phyloP scores from a whole-genome alignment of 2,888 invertebrate genomes.

The Endotricha flammealis region DNA sequence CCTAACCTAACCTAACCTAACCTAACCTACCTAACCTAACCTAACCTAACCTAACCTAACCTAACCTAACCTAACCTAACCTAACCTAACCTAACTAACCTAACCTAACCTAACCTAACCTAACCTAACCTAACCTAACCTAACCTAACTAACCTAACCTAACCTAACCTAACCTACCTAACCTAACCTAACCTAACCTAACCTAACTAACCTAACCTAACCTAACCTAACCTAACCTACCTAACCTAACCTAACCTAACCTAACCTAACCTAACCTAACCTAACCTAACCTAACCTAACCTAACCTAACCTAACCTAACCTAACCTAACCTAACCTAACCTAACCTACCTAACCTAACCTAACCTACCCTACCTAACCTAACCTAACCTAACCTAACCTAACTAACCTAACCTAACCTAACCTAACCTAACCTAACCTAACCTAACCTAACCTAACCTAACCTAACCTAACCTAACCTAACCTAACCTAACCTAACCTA shows the following conservation, averaged over 20 bases:
- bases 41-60: slow-evolving; percentile 13
- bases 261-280: background rate
- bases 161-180: too few relatives aligned
- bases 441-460: background rate
- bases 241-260: background rate
- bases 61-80: slow-evolving; percentile 14
- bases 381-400: background rate
- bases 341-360: background rate
- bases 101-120: slow-evolving; percentile 10
- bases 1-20: slow-evolving; percentile 15
- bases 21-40: too few relatives aligned
- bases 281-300: background rate
- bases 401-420: background rate
- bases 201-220: background rate
- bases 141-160: background rate
- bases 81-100: slow-evolving; percentile 8
- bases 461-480: background rate
- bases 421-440: background rate
- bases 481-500: background rate
- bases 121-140: slow-evolving; percentile 7
- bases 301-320: background rate
- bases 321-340: background rate
- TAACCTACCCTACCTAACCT: background rate
- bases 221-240: background rate
- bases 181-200: background rate